Evolutionary conservation across 2,888 invertebrate genomes (phyloP), one percentile per base, ranked within the genome.

Genomic region (Drosophila cognata): DNA sequence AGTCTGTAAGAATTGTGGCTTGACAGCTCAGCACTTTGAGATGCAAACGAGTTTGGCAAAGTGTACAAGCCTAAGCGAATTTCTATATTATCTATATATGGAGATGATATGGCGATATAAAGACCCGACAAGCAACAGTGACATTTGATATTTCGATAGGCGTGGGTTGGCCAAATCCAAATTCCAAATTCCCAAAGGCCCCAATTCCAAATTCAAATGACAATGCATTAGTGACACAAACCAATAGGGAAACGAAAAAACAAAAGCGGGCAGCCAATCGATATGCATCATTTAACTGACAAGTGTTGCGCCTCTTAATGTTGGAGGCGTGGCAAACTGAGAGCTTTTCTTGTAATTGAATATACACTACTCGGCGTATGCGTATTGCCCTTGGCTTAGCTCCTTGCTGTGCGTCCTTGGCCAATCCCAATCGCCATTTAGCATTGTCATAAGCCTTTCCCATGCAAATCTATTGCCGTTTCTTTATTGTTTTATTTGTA

Each of bases 11-110:
- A 53, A 50, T 41, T 35, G 51, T 56, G 53, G 62, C 43, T 18
- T 81, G 76, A 74, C 79, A 86, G 79, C 84, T 86, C 87, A 88
- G 89, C 84, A 84, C 65, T 76, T 85, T 86, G 64, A 65, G 56
- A 75, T 62, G 68, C 61, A 81, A 81, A 71, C 64, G 68, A 74
- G 53, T 36, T 65, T 59, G 67, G 56, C 73, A 62, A 65, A 65
- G 36, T 50, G 38, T 28, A n/a, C 29, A 35, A n/a, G 4, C n/a
- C n/a, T 18, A 21, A 4, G 35, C 16, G 13, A 38, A 1, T 13
- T 13, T 70, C 2, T 51, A 50, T 51, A 61, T 58, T 57, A 66
- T 71, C 57, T 58, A 52, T 64, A 52, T 64, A 75, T 59, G 52
- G 33, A 38, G 71, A 78, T 78, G 61, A 68, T 78, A 69, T 59